Evolutionary conservation across 2,888 invertebrate genomes (phyloP), one percentile per base, ranked within the genome.

Genomic region (Diplolepis rosae): DNA sequence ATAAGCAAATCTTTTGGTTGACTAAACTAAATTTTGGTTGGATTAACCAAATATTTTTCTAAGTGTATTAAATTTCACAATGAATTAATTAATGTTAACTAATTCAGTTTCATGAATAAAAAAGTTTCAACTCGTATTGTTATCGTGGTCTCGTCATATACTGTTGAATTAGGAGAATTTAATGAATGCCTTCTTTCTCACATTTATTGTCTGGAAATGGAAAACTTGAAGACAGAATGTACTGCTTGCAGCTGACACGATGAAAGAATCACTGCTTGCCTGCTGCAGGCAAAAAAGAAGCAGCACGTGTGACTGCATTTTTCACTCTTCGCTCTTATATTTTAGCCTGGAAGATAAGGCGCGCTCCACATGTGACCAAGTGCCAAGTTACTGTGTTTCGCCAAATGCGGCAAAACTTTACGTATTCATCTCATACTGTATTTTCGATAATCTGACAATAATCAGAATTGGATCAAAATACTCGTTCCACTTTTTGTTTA

Each of bases 221-320:
- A 61, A 35, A 61, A 35, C 27, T 24, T 39, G 24, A 24, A 15
- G 24, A 24, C 39, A 24, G 24, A 61, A 39, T 61, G n/a, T 15
- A 61, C n/a, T 35, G 39, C 24, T 39, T 61, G 39, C 61, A 61
- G 61, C 61, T 61, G 61, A 61, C 39, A 24, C 48, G 22, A 15
- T 22, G 9, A 22, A 22, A 48, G 11, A 48, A 22, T 39, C 61
- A 61, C n/a, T 39, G 61, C n/a, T 39, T 39, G 39, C 13, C 39
- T 27, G 13, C 39, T 61, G 61, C 39, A 24, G 27, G 9, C 61
- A n/a, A 24, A 27, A 39, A 61, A 61, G 39, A 61, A 39, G 24
- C 39, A 61, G 39, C 48, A 48, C 9, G 48, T 48, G 61, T 61
- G 61, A 61, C 61, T 61, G n/a, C 39, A 61, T 61, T 61, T 61